A percentile compares a stretch with the other conserved stretches of the same genome.
phyloP scores from a whole-genome alignment of 2,888 invertebrate genomes.

The Papilio elwesi region DNA sequence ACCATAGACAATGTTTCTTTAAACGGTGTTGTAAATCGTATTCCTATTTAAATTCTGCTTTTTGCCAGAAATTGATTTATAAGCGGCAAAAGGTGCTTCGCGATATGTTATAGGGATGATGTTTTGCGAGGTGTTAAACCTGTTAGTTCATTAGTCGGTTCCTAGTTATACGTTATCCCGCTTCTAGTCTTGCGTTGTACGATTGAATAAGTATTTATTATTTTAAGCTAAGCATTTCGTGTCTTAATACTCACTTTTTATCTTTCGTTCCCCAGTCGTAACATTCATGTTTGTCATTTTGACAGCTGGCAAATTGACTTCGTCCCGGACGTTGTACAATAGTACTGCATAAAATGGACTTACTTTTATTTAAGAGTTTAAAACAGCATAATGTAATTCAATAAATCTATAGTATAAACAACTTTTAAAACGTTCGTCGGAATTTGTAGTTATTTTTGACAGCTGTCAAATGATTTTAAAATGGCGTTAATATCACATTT shows the following conservation, averaged over 20 bases:
- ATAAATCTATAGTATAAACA: too few species aligned
- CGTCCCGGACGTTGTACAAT: background rate
- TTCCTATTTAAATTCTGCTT: conserved; percentile 13
- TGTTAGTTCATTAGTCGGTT: conserved; percentile 36
- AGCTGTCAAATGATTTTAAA: conserved; percentile 29
- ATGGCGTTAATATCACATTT: conserved; percentile 24
- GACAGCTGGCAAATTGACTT: conserved; percentile 29
- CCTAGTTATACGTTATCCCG: conserved; percentile 45
- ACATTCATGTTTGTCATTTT: conserved; percentile 36
- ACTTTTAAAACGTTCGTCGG: too few species aligned
- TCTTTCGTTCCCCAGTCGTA: conserved; percentile 40
- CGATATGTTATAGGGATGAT: background rate
- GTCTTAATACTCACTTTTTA: conserved; percentile 61
- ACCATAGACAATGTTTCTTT: conserved; percentile 14
- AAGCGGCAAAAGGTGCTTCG: conserved; percentile 38
- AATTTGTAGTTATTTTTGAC: conserved; percentile 18
- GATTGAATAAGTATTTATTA: conserved; percentile 48
- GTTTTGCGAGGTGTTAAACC: conserved; percentile 31
- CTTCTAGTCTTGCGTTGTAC: conserved; percentile 70
- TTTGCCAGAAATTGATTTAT: background rate
- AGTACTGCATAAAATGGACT: too few species aligned
- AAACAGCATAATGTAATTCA: too few species aligned
- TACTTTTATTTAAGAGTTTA: too few species aligned
- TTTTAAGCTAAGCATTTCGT: conserved; percentile 42
- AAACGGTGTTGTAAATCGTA: conserved; percentile 26